phyloP scores from a whole-genome alignment of 2,113 vertebrate genomes.

The Clarias magur region DNA sequence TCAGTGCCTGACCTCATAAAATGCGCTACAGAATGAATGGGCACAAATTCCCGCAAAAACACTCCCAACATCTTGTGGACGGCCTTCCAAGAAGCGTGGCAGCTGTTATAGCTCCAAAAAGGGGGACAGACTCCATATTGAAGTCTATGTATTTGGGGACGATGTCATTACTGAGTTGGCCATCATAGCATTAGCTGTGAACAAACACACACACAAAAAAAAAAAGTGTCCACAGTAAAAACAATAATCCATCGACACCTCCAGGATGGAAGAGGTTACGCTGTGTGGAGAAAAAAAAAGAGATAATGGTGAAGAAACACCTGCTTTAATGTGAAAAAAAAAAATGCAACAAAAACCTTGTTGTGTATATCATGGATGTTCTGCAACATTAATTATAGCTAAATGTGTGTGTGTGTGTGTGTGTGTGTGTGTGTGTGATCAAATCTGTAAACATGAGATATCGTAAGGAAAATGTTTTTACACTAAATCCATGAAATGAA shows the following conservation, averaged over 20 bases:
- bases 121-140: too few species aligned
- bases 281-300: background rate
- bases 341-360: background rate
- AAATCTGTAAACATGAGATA: background rate
- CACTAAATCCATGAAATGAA: background rate
- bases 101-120: too few species aligned
- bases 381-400: background rate
- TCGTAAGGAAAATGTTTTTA: background rate
- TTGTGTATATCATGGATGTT: background rate
- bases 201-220: too few species aligned
- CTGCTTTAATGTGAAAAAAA: background rate
- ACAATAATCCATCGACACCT: background rate
- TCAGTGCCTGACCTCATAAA: too few species aligned
- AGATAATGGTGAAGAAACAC: background rate
- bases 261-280: background rate
- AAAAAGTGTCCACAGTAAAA: background rate
- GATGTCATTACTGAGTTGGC: too few species aligned
- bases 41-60: too few species aligned
- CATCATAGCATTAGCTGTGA: too few species aligned
- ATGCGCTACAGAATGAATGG: too few species aligned
- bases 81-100: too few species aligned
- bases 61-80: too few species aligned
- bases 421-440: background rate
- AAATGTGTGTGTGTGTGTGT: background rate
- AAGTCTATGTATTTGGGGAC: too few species aligned